A percentile compares a stretch with the other conserved stretches of the same genome.
These are phyloP conservation scores for Propithecus coquereli DNA, from an alignment of 2,113 vertebrate species.

Conservation along the genomic window DNA sequence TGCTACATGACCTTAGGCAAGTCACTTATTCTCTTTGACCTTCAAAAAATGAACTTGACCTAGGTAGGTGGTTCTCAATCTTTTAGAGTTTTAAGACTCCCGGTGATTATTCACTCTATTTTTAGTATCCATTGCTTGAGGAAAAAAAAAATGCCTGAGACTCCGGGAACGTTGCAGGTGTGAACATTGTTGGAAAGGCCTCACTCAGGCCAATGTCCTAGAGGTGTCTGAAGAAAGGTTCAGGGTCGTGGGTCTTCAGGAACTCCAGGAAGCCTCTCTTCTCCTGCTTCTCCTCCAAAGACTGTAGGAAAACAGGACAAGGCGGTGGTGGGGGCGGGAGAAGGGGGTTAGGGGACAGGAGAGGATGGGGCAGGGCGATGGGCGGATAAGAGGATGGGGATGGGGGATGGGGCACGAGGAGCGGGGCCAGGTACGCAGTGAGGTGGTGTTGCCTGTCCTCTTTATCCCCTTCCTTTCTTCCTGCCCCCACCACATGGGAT, in stretches of 20 bases:
- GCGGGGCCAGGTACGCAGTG: neutral
- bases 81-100: neutral
- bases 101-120: neutral
- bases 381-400: neutral
- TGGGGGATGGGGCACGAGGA: neutral
- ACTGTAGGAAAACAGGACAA: neutral
- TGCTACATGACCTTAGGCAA: neutral
- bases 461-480: neutral
- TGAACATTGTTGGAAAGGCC: neutral
- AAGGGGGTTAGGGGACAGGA: neutral
- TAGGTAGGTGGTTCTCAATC: neutral
- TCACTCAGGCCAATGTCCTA: neutral
- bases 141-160: neutral
- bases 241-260: neutral
- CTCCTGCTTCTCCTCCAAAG: neutral
- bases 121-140: neutral
- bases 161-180: neutral
- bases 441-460: neutral
- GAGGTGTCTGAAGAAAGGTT: neutral
- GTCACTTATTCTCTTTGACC: neutral
- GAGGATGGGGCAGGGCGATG: too few relatives aligned
- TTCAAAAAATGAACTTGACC: neutral
- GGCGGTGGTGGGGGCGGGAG: neutral
- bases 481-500: rapidly evolving
- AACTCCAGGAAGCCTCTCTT: neutral